phyloP scores from a whole-genome alignment of 2,888 invertebrate genomes.

The Eulithis testata region DNA sequence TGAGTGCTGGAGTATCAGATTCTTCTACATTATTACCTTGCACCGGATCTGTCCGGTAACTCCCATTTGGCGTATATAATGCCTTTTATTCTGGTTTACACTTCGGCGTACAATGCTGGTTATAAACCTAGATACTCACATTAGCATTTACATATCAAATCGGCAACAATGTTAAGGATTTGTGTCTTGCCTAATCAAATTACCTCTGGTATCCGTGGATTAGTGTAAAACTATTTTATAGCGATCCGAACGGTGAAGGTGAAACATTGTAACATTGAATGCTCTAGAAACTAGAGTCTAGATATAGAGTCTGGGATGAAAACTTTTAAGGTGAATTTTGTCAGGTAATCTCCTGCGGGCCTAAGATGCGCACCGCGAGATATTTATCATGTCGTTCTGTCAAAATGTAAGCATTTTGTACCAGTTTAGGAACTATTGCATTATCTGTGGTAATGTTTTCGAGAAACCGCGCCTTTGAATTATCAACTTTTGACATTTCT shows the following conservation, averaged over 20 bases:
- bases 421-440: too few species aligned
- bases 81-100: conserved; percentile 38
- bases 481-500: too few species aligned
- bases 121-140: conserved; percentile 40
- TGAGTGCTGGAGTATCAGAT: too few species aligned
- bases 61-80: conserved; percentile 27
- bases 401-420: too few species aligned
- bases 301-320: not conserved
- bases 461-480: too few species aligned
- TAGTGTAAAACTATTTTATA: conserved; percentile 14
- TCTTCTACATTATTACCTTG: too few species aligned
- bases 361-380: too few species aligned
- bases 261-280: not conserved
- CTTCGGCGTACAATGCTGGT: conserved; percentile 41
- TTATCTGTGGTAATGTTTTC: too few species aligned
- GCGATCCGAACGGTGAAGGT: not conserved
- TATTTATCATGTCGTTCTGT: too few species aligned
- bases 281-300: not conserved
- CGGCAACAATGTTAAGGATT: conserved; percentile 37
- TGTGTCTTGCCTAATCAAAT: conserved; percentile 20
- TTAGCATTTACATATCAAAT: conserved; percentile 37
- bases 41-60: conserved; percentile 3
- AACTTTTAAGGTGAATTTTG: too few species aligned
- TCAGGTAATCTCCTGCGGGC: too few species aligned
- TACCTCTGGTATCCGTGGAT: conserved; percentile 6